Base-by-base conservation (phyloP, 2,113 vertebrate species). In the Micronycteris hirsuta region DNA sequence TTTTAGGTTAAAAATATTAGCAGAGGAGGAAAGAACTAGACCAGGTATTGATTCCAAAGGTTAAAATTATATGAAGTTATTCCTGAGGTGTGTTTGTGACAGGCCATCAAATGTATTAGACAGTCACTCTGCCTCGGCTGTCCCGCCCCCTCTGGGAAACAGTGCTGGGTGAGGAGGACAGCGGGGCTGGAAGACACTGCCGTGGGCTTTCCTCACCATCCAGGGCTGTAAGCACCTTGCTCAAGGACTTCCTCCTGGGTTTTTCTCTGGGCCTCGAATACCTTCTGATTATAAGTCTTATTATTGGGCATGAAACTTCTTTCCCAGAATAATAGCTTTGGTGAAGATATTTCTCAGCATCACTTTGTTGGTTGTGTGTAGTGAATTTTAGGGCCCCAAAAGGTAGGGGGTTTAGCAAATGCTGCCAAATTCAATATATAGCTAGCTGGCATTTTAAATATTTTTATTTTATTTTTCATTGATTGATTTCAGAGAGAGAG, bases 61-160 rank as follows among this genome's bases (percentile, higher is more conserved):
- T 73, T 56, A 73, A 92, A 84, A 78, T 63, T 3, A 33, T 52
- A 68, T 41, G 70, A 77, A 83, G 87, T 74, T 82, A 73, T 94
- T 83, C 90, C 65, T 92, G 78, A 92, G 67, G 61, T 61, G 38
- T 84, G 73, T 91, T 92, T 95, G 86, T 89, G 91, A 76, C 3
- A 33, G 77, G 45, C 63, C 71, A 87, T 89, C 86, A 80, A 82
- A 43, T 0, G 2, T 41, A 47, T 86, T 56, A 90, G 76, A 63
- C 4, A 77, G 83, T n/a, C 33, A 13, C 77, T 84, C 5, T 31
- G 92, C 96, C 90, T 28, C 38, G 54, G 82, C 22, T 28, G 96
- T 91, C 78, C 41, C 20, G 26, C 96, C 97, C 80, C 86, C 73
- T 95, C 77, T 58, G 38, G 73, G 82, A 67, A 81, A 80, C 47